These are phyloP conservation scores for Aphelinus certus DNA, from an alignment of 1,140 invertebrate genomes.

Conservation along the genomic window DNA sequence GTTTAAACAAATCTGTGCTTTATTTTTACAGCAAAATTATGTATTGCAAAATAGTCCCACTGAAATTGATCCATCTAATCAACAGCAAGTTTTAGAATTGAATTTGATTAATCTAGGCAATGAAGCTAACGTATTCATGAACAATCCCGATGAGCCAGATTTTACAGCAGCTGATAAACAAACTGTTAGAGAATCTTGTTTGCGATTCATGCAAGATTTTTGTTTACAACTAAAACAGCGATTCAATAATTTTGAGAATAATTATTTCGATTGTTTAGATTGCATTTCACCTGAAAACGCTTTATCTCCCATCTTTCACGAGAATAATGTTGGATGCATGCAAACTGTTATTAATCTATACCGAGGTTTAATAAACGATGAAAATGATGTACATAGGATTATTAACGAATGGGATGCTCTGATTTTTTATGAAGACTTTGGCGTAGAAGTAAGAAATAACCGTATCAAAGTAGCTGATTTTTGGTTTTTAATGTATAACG, in stretches of 20 bases:
- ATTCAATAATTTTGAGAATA: constrained; percentile 12
- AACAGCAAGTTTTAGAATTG: constrained; percentile 10
- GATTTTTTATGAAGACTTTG: not conserved
- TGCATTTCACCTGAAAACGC: not conserved
- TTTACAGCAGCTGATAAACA: not conserved
- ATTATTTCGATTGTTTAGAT: not conserved
- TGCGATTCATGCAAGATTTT: not conserved
- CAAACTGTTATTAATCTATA: not conserved
- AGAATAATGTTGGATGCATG: not conserved
- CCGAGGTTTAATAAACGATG: not conserved
- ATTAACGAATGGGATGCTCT: not conserved
- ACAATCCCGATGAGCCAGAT: constrained; percentile 1
- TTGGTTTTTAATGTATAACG: not conserved
- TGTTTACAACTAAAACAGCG: not conserved
- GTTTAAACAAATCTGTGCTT: constrained; percentile 2
- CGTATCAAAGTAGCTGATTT: not conserved
- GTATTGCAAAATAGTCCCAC: constrained; percentile 8
- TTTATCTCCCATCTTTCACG: not conserved
- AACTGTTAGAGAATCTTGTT: not conserved
- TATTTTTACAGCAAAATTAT: constrained; percentile 15
- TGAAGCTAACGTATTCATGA: constrained; percentile 19
- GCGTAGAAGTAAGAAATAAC: not conserved
- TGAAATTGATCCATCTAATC: constrained; percentile 19
- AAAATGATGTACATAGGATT: not conserved
- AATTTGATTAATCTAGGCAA: constrained; percentile 22